Percentiles rank a stretch among this genome's conserved stretches.
Evolutionary conservation across 2,888 invertebrate genomes (phyloP).

Genomic region (Drosophila lutescens): DNA sequence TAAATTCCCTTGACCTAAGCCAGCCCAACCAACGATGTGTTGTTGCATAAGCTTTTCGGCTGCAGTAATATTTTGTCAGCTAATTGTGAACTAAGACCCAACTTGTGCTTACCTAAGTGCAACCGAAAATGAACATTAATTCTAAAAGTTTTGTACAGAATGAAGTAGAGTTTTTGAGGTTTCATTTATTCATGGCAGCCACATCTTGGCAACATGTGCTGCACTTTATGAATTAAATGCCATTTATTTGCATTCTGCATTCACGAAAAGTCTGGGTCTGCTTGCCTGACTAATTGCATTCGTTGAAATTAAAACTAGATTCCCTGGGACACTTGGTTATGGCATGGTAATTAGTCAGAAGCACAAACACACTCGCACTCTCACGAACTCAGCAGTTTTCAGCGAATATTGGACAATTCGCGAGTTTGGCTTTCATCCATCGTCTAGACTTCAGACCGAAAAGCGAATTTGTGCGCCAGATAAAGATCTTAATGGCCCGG

Average conservation of each 20-base stretch:
- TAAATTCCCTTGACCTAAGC: background rate
- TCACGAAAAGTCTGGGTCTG: conserved; percentile 2
- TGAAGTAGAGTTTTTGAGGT: conserved; percentile 28
- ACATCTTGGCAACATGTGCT: conserved; percentile 56
- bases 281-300: conserved; percentile 37
- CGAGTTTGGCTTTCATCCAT: conserved; percentile 16
- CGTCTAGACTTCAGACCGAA: conserved; percentile 63
- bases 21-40: background rate
- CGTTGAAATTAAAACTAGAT: conserved; percentile 34
- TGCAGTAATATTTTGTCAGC: background rate
- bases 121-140: conserved; percentile 21
- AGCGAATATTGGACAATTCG: conserved; percentile 22
- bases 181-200: conserved; percentile 11
- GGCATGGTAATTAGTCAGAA: conserved; percentile 36
- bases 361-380: background rate
- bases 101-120: conserved; percentile 12
- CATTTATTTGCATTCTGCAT: conserved; percentile 57
- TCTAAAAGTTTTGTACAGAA: conserved; percentile 8
- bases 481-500: conserved; percentile 72
- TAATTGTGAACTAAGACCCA: conserved; percentile 1
- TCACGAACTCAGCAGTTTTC: conserved; percentile 5
- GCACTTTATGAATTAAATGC: conserved; percentile 56
- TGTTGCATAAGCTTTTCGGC: conserved; percentile 6
- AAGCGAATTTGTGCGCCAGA: conserved; percentile 56
- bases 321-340: conserved; percentile 10